Evolutionary conservation across 92 coral and sea anemone species (phyloP), one percentile per base, ranked within the genome.

Genomic region (Bergia puertoricense): DNA sequence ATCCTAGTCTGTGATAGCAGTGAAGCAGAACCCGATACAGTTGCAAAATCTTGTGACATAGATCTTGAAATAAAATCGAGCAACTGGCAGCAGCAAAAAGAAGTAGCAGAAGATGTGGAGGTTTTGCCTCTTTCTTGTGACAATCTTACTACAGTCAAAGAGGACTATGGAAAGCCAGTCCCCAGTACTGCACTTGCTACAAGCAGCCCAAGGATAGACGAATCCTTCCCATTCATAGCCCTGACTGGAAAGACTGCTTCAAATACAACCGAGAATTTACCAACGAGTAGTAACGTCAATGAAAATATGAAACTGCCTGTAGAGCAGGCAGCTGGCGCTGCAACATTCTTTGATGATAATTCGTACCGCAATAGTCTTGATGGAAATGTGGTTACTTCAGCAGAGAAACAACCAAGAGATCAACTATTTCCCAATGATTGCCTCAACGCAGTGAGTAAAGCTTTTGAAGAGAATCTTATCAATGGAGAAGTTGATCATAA

Each of bases 211-310:
- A 8, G 41, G 77, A 68, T 5, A 8, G 50, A 84, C 39, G 87
- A 84, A 5, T 71, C 87, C 9, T 84, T 84, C 51, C 79, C 87
- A 48, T 84, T 84, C 22, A 2, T 44, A 16, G 37, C 65, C 54
- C 87, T 84, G 48, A 82, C 65, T 72, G 44, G 36, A 8, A 72
- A 72, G 45, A 11, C 66, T 14, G 45, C n/a, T 84, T 72, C 45
- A 7, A 68, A 22, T 40, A 38, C 51, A 62, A 36, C 76, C 18
- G 76, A 66, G 59, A n/a, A 46, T 10, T 45, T 71, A 5, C 68
- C 67, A 2, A 20, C 67, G 22, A 7, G 74, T 68, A 42, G 43
- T 41, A 42, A 20, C 1, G 8, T 44, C 37, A n/a, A 43, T 44
- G 45, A 71, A 48, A 50, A 37, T 16, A 1, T 16, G 5, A 20